Evolutionary conservation across 2,888 invertebrate species (phyloP).

Genomic region (Callosobruchus maculatus): DNA sequence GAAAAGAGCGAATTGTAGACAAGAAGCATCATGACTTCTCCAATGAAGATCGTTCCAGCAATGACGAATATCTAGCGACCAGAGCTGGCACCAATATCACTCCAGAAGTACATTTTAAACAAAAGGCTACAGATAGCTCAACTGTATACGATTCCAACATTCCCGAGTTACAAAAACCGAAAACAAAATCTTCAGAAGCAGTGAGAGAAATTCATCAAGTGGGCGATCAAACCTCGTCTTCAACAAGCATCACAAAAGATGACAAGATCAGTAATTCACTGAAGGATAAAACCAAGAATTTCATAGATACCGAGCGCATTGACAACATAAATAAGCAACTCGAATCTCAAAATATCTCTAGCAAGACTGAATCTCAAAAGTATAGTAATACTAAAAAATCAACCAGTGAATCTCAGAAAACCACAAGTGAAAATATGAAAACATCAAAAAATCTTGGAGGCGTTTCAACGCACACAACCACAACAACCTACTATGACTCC

Average conservation of each 20-base stretch:
- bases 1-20: conserved; percentile 60
- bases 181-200: conserved; percentile 50
- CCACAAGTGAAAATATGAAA: conserved; percentile 8
- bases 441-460: conserved; percentile 23
- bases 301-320: conserved; percentile 23
- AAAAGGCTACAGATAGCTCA: conserved; percentile 54
- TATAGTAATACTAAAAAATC: conserved; percentile 6
- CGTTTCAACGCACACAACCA: conserved; percentile 34
- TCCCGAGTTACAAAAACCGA: conserved; percentile 48
- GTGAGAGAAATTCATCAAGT: conserved; percentile 46
- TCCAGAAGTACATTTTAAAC: conserved; percentile 55
- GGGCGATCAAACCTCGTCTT: conserved; percentile 38
- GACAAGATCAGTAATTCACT: conserved; percentile 14
- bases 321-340: conserved; percentile 5
- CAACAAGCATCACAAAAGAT: conserved; percentile 31
- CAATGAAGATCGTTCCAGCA: conserved; percentile 31
- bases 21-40: conserved; percentile 57
- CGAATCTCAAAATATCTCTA: conserved; percentile 1
- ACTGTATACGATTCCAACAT: conserved; percentile 57
- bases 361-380: conserved; percentile 3
- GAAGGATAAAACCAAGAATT: conserved; percentile 22
- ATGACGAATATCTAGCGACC: conserved; percentile 55
- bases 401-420: neutral
- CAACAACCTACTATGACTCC: conserved; percentile 45
- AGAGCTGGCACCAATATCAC: conserved; percentile 57